These are phyloP conservation scores for Mesoclemmys tuberculata DNA, from an alignment of 2,113 vertebrate genomes.

Conservation along the genomic window DNA sequence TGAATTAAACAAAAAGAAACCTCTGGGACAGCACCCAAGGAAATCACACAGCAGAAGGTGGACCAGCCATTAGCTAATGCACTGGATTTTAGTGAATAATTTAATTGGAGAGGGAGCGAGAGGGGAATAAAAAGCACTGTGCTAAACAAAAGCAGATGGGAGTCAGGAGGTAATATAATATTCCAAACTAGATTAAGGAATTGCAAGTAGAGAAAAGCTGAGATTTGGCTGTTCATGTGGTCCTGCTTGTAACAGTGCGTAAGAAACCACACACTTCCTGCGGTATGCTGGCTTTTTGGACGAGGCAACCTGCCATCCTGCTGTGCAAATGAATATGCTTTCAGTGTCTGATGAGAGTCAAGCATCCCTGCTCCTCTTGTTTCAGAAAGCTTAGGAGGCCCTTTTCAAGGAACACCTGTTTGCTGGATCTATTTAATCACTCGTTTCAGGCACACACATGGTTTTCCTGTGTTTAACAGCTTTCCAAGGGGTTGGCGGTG, in stretches of 20 bases:
- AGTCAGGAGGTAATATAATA: constrained; percentile 45
- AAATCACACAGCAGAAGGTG: background rate
- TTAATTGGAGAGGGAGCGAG: background rate
- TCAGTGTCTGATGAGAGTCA: background rate
- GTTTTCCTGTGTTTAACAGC: background rate
- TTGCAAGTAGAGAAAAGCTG: background rate
- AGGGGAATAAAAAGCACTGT: rapidly evolving
- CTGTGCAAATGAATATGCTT: constrained; percentile 40
- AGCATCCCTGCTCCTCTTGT: background rate
- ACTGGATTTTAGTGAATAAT: background rate
- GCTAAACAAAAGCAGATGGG: background rate
- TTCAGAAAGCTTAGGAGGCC: constrained; percentile 24
- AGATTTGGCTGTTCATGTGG: background rate
- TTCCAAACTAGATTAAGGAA: constrained; percentile 54
- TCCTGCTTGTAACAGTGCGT: background rate
- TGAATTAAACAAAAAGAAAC: background rate
- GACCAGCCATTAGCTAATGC: background rate
- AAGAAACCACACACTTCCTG: background rate
- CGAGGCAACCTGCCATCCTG: constrained; percentile 14
- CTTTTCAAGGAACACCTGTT: constrained; percentile 30
- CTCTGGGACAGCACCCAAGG: background rate
- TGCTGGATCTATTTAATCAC: background rate
- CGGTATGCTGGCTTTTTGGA: background rate
- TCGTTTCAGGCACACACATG: background rate
- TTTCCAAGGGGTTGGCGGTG: background rate